phyloP scores from a whole-genome alignment of 2,113 vertebrate genomes.

The Noctilio leporinus region DNA sequence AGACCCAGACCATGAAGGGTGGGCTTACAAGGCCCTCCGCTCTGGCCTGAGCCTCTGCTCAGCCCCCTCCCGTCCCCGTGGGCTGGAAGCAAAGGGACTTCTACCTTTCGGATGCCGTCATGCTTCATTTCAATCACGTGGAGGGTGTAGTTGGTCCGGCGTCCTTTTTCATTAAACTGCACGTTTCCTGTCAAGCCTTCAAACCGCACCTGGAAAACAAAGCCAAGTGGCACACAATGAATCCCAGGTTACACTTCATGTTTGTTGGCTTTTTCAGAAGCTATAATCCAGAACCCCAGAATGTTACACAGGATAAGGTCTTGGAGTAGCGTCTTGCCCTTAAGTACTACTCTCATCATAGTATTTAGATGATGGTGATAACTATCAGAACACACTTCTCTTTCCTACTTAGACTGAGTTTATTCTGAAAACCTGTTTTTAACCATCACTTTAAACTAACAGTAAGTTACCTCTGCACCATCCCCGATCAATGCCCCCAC shows the following conservation, averaged over 20 bases:
- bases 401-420: neutral
- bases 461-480: neutral
- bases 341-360: too few relatives aligned
- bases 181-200: constrained; percentile 97
- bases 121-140: constrained; percentile 94
- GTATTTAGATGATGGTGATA: too few relatives aligned
- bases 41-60: neutral
- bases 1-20: neutral
- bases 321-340: neutral
- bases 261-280: neutral
- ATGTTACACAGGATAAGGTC: neutral
- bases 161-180: constrained; percentile 97
- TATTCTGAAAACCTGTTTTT: neutral
- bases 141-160: constrained; percentile 95
- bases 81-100: neutral
- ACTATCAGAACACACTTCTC: neutral
- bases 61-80: neutral
- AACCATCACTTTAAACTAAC: neutral
- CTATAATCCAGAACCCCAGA: neutral
- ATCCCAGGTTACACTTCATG: neutral
- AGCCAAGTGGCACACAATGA: neutral
- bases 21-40: neutral
- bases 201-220: constrained; percentile 87
- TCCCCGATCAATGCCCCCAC: neutral
- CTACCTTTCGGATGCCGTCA: constrained; percentile 93